Conservation (phyloP, 2,888 invertebrate genomes). For the Monochamus alternatus region DNA sequence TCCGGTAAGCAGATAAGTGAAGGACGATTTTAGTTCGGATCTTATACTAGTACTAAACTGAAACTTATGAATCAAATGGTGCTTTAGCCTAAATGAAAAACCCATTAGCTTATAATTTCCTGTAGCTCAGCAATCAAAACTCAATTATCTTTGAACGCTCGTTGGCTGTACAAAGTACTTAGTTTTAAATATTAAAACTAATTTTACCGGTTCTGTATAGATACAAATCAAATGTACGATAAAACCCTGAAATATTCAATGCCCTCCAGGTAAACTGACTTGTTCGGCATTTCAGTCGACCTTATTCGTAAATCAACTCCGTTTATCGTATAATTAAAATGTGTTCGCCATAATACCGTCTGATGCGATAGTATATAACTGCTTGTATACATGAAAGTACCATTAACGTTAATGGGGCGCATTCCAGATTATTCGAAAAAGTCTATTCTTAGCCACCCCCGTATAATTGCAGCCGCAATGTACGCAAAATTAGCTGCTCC, state of each 20-base stretch:
- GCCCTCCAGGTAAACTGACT: not conserved
- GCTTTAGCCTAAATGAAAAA: too few species aligned
- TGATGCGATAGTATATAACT: conserved; percentile 21
- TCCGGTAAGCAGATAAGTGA: too few species aligned
- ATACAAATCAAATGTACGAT: too few species aligned
- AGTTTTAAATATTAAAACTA: too few species aligned
- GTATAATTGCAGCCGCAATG: conserved; percentile 1
- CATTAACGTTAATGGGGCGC: conserved; percentile 31
- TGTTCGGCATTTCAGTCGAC: conserved; percentile 8
- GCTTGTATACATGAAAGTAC: conserved; percentile 24
- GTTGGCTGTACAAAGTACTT: too few species aligned
- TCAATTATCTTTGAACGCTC: too few species aligned
- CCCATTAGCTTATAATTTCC: too few species aligned
- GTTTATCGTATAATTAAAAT: conserved; percentile 1
- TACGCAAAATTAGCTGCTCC: conserved; percentile 21
- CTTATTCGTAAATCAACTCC: not conserved
- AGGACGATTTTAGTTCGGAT: too few species aligned
- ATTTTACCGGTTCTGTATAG: too few species aligned
- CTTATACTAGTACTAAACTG: too few species aligned
- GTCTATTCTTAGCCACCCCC: conserved; percentile 10
- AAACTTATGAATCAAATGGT: too few species aligned
- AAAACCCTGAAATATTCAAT: not conserved
- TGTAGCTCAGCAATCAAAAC: too few species aligned
- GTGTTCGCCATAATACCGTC: not conserved
- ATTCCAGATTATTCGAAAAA: conserved; percentile 24